Evolutionary conservation across 2,888 invertebrate species (phyloP).

Genomic region (Agonopterix heracliana): DNA sequence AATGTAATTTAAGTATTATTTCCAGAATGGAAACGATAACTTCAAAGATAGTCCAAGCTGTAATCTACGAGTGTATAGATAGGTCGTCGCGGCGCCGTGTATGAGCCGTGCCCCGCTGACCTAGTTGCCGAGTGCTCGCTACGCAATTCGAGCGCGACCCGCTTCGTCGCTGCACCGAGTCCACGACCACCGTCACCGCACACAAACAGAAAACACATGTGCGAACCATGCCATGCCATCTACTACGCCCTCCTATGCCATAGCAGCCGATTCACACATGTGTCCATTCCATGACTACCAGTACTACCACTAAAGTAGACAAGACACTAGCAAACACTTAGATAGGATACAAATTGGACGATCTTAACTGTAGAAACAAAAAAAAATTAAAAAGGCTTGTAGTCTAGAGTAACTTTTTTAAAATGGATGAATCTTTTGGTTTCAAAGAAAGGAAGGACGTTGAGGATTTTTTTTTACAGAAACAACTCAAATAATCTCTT

Average conservation of each 20-base stretch:
- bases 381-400: too few relatives aligned
- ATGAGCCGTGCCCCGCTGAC: conserved; percentile 66
- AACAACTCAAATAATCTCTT: too few relatives aligned
- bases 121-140: conserved; percentile 65
- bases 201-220: conserved; percentile 8
- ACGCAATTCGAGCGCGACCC: conserved; percentile 69
- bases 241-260: neutral
- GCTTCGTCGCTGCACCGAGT: conserved; percentile 33
- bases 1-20: too few relatives aligned
- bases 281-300: too few relatives aligned
- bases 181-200: conserved; percentile 12
- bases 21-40: conserved; percentile 10
- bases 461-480: too few relatives aligned
- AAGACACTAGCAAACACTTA: too few relatives aligned
- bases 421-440: too few relatives aligned
- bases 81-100: conserved; percentile 32
- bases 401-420: too few relatives aligned
- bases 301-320: too few relatives aligned
- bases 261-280: neutral
- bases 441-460: too few relatives aligned
- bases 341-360: too few relatives aligned
- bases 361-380: too few relatives aligned
- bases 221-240: neutral
- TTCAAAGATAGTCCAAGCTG: conserved; percentile 21
- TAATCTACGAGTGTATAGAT: conserved; percentile 26